phyloP scores from a whole-genome alignment of 2,113 vertebrate species.

The Hippocampus barbouri region DNA sequence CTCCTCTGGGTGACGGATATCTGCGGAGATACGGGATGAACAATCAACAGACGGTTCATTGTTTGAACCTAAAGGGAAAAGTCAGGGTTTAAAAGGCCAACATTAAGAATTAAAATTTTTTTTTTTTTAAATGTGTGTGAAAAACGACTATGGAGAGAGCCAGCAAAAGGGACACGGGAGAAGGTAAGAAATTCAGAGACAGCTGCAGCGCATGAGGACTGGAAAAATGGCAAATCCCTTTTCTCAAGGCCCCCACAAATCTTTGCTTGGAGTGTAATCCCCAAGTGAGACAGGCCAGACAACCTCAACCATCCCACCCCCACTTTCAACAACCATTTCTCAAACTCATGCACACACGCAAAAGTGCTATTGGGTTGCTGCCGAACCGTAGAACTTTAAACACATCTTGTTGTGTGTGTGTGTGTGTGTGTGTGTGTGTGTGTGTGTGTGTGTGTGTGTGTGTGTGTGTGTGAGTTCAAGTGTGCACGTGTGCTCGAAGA shows the following conservation, averaged over 20 bases:
- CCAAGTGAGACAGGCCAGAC: slow-evolving; percentile 45
- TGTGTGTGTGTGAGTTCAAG: not conserved
- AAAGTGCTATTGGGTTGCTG: slow-evolving; percentile 10
- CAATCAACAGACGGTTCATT: not conserved
- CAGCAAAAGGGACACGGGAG: not conserved
- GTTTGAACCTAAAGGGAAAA: not conserved
- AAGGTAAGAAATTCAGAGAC: slow-evolving; percentile 39
- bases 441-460: slow-evolving; percentile 1
- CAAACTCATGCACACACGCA: slow-evolving; percentile 12
- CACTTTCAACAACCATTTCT: not conserved
- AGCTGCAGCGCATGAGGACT: slow-evolving; percentile 42
- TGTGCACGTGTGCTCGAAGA: not conserved
- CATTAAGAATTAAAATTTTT: not conserved
- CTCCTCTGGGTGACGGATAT: slow-evolving; percentile 97
- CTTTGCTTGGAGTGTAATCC: slow-evolving; percentile 49
- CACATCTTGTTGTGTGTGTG: slow-evolving; percentile 1
- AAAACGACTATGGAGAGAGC: not conserved
- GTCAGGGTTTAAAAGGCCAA: not conserved
- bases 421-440: not conserved
- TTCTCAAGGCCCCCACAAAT: slow-evolving; percentile 53
- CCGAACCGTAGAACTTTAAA: not conserved
- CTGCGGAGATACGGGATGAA: slow-evolving; percentile 56
- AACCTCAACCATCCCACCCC: slow-evolving; percentile 11
- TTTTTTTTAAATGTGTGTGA: not conserved
- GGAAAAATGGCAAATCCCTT: slow-evolving; percentile 60